Base-by-base conservation (phyloP, 2,113 vertebrate species). In the Mormoops blainvillei region DNA sequence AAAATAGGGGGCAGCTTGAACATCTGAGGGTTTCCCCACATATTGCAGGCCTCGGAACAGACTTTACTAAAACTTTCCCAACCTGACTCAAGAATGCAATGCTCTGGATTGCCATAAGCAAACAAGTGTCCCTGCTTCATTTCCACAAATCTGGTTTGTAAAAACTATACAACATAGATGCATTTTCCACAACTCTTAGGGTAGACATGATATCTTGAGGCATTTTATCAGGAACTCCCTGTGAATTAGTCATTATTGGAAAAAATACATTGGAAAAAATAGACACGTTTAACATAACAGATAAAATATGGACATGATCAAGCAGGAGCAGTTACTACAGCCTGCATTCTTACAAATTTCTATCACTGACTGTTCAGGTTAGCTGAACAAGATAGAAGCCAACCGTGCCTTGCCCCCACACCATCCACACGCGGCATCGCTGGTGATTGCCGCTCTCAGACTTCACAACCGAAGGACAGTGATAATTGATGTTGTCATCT, bases 211-310 rank as follows among this genome's bases (percentile, higher is more conserved):
- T 52, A 85, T 65, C 9, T 89, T 38, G 36, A 5, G 7, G 28
- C 14, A 50, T 80, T 87, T 92, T 56, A 43, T 71, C 56, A 81
- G n/a, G 22, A 82, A 24, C 2, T 5, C 18, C 3, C 24, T 76
- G 1, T 70, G 26, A 95, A 54, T 5, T 81, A 24, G 31, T 70
- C 41, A 63, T 43, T 76, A n/a, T 31, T 45, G n/a, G n/a, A n/a
- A n/a, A n/a, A n/a, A n/a, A 11, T 71, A 4, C 71, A 67, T 67
- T 71, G 63, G 45, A 73, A 94, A 94, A 83, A 81, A 71, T 9
- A 20, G 18, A 22, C 28, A 74, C 24, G 56, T 80, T 90, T 74
- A 88, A 22, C 19, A 68, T 26, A 85, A 48, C 26, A 94, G n/a
- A 26, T 43, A 74, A 91, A 94, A 73, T 7, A 38, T 45, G 36